Evolutionary conservation across 2,113 vertebrate species (phyloP).

Genomic region (Psophia crepitans): DNA sequence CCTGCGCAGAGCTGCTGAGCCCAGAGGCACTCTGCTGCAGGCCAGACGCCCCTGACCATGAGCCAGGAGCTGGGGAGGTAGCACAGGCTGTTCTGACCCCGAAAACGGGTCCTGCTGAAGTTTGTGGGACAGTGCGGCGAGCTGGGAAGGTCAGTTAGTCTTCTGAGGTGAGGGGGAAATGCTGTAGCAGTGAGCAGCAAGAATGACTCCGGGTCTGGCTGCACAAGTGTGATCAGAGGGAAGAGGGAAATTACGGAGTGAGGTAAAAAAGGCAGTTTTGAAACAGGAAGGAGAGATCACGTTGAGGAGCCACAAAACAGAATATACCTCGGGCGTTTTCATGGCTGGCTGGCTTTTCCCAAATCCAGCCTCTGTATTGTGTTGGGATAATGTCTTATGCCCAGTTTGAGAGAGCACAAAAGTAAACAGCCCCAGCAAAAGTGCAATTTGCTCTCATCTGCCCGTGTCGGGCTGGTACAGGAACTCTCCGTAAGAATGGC

Average conservation of each 20-base stretch:
- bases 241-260: neutral
- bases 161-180: neutral
- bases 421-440: neutral
- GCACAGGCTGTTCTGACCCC: neutral
- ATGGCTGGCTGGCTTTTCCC: neutral
- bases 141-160: neutral
- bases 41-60: rapidly evolving
- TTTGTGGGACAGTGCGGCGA: neutral
- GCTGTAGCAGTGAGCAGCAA: neutral
- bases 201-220: neutral
- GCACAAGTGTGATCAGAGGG: neutral
- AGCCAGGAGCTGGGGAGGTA: neutral
- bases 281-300: too few relatives aligned
- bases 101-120: neutral
- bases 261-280: neutral
- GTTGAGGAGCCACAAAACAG: neutral
- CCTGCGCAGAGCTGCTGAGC: neutral
- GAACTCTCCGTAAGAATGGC: neutral
- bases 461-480: rapidly evolving
- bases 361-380: neutral
- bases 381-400: neutral
- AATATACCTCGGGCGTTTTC: neutral
- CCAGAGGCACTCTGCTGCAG: too few relatives aligned
- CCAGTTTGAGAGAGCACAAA: neutral
- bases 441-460: neutral